A percentile compares a stretch with the other conserved stretches of the same genome.
Evolutionary conservation across 2,888 invertebrate species (phyloP).

Genomic region (Melinaea menophilus): DNA sequence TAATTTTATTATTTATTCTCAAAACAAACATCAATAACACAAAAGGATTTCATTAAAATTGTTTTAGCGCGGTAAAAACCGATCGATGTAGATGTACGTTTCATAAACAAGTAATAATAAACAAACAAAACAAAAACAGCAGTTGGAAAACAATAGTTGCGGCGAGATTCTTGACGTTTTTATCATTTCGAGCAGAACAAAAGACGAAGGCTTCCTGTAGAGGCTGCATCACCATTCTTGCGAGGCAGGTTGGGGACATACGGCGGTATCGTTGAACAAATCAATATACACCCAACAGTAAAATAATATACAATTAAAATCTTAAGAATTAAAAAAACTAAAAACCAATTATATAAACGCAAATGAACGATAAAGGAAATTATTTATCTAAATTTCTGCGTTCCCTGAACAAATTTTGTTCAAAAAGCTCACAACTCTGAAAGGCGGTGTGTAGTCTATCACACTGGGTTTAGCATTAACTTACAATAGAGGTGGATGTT

Average conservation of each 20-base stretch:
- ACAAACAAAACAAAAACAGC: conserved; percentile 57
- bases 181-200: conserved; percentile 75
- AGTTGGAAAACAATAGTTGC: conserved; percentile 70
- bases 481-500: conserved; percentile 77
- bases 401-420: background rate
- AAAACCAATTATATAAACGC: background rate
- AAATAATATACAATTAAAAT: background rate
- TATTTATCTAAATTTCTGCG: background rate
- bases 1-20: background rate
- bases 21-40: background rate
- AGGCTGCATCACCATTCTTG: conserved; percentile 73
- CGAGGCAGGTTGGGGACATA: conserved; percentile 54
- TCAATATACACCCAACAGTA: background rate
- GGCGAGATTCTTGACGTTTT: conserved; percentile 73
- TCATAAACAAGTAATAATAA: conserved; percentile 54
- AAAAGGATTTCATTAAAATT: background rate
- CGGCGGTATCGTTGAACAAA: conserved; percentile 18
- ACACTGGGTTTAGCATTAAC: conserved; percentile 70
- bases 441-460: conserved; percentile 40
- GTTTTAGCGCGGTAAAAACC: conserved; percentile 11
- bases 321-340: too few relatives aligned
- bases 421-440: conserved; percentile 20
- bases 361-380: background rate
- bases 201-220: conserved; percentile 75
- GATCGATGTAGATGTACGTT: conserved; percentile 36